phyloP scores from a whole-genome alignment of 1,140 invertebrate genomes.

The Prorops nasuta region DNA sequence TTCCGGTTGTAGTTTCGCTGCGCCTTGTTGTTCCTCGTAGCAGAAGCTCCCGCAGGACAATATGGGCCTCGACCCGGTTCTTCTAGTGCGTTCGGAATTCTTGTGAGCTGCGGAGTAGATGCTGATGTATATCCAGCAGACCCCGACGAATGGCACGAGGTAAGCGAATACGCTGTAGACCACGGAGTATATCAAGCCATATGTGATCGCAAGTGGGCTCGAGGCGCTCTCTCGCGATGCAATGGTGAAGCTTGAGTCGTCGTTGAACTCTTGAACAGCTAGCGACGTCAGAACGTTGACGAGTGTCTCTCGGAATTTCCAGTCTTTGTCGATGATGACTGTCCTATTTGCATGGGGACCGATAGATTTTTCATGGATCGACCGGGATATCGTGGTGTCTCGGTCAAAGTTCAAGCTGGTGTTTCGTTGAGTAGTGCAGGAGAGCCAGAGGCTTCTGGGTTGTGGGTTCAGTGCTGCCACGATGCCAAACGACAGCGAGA shows the following conservation, averaged over 20 bases:
- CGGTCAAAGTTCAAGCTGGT: not conserved
- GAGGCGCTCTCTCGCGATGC: too few species aligned
- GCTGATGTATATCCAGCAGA: slow-evolving; percentile 69
- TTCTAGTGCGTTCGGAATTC: slow-evolving; percentile 68
- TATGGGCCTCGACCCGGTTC: slow-evolving; percentile 62
- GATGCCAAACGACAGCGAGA: slow-evolving; percentile 61
- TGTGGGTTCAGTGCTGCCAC: slow-evolving; percentile 56
- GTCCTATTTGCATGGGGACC: too few species aligned
- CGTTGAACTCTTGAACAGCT: too few species aligned
- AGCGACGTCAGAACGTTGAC: too few species aligned
- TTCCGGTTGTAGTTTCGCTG: not conserved
- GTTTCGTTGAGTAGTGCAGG: slow-evolving; percentile 42
- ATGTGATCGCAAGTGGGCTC: slow-evolving; percentile 18
- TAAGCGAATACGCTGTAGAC: slow-evolving; percentile 62
- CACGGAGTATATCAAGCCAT: slow-evolving; percentile 50
- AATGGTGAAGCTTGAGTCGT: too few species aligned
- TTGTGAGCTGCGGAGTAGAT: slow-evolving; percentile 71
- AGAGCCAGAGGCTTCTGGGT: slow-evolving; percentile 56
- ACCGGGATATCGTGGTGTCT: too few species aligned
- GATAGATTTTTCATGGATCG: too few species aligned
- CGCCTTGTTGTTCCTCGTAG: slow-evolving; percentile 35
- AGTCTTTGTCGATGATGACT: too few species aligned
- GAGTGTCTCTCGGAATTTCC: too few species aligned
- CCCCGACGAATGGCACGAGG: slow-evolving; percentile 65
- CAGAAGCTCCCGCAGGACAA: slow-evolving; percentile 46